These are phyloP conservation scores for Diphyllodes magnificus DNA, from an alignment of 2,113 vertebrate species.

Conservation along the genomic window DNA sequence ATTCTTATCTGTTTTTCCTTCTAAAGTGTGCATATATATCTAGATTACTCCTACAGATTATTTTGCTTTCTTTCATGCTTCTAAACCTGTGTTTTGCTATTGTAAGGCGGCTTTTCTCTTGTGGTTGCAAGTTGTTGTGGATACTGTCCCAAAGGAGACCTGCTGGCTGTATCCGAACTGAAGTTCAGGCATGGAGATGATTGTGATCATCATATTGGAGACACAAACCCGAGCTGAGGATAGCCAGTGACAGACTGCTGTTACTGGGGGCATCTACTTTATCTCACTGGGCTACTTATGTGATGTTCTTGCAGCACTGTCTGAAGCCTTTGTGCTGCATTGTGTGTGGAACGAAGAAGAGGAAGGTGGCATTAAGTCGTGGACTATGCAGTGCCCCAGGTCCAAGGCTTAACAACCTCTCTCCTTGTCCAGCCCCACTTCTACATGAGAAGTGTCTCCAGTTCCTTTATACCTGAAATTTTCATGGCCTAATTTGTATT, in stretches of 20 bases:
- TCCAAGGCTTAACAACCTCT: neutral
- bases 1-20: constrained; percentile 37
- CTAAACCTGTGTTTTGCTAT: neutral
- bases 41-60: constrained; percentile 9
- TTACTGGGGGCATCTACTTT: neutral
- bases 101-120: neutral
- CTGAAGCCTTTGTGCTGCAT: neutral
- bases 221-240: neutral
- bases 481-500: neutral
- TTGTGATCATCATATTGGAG: neutral
- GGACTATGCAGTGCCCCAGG: neutral
- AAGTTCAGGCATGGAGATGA: neutral
- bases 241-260: neutral
- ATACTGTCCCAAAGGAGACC: neutral
- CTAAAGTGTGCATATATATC: neutral
- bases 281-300: neutral
- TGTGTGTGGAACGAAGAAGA: neutral
- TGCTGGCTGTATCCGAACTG: neutral
- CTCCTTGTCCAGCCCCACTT: neutral
- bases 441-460: neutral
- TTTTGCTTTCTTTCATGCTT: constrained; percentile 28
- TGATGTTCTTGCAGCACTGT: neutral
- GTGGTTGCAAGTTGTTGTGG: neutral
- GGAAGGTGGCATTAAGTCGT: neutral
- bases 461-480: neutral